Evolutionary conservation across 1,140 invertebrate genomes (phyloP).

Genomic region (Hypothenemus hampei): DNA sequence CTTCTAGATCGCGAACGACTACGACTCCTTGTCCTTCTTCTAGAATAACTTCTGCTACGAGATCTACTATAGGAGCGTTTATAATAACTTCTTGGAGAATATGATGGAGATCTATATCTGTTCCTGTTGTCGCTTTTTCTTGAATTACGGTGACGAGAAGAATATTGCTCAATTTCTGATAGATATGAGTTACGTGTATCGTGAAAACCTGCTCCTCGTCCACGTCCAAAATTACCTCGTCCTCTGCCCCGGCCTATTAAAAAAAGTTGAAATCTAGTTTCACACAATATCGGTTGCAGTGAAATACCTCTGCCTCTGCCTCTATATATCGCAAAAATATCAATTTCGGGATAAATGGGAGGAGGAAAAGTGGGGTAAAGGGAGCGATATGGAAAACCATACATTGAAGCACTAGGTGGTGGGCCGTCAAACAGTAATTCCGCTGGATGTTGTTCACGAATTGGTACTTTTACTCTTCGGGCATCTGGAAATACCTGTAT

Average conservation of each 20-base stretch:
- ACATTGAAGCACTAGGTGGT: slow-evolving; percentile 12
- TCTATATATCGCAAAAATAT: slow-evolving; percentile 21
- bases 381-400: slow-evolving; percentile 21
- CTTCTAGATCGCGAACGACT: slow-evolving; percentile 44
- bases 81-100: slow-evolving; percentile 14
- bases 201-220: slow-evolving; percentile 15
- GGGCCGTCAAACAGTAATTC: slow-evolving; percentile 22
- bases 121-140: slow-evolving; percentile 33
- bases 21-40: slow-evolving; percentile 13
- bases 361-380: slow-evolving; percentile 10
- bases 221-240: slow-evolving; percentile 18
- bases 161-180: slow-evolving; percentile 39
- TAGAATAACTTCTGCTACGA: slow-evolving; percentile 16
- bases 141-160: slow-evolving; percentile 44
- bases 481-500: background rate
- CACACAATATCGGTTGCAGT: no score
- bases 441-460: slow-evolving; percentile 13
- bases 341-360: slow-evolving; percentile 24
- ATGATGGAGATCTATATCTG: slow-evolving; percentile 13
- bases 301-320: slow-evolving; percentile 17
- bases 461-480: background rate
- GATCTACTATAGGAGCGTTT: slow-evolving; percentile 19
- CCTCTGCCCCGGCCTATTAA: slow-evolving; percentile 19
- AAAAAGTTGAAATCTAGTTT: no score
- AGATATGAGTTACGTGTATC: slow-evolving; percentile 29